Percentiles rank a stretch among this genome's conserved stretches.
phyloP scores from a whole-genome alignment of 1,140 invertebrate species.

The Ditylenchus dipsaci region DNA sequence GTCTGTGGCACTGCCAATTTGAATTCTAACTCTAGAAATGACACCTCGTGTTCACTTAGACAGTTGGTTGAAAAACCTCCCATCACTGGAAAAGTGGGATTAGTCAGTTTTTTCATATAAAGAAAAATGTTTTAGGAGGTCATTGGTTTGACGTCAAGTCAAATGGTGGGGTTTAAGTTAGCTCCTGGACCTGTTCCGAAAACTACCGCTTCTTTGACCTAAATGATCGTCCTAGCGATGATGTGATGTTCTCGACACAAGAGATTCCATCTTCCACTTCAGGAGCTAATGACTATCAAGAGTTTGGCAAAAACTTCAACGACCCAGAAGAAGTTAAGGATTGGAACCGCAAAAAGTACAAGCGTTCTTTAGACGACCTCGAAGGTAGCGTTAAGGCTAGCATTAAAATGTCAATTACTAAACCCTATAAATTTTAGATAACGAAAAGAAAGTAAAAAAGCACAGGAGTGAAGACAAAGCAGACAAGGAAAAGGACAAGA shows the following conservation, averaged over 20 bases:
- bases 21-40: slow-evolving; percentile 17
- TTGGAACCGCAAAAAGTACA: slow-evolving; percentile 80
- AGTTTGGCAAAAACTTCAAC: slow-evolving; percentile 42
- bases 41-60: slow-evolving; percentile 63
- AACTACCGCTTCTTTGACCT: slow-evolving; percentile 78
- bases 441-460: slow-evolving; percentile 69
- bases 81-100: slow-evolving; percentile 80
- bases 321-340: slow-evolving; percentile 63
- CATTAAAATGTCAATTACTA: background rate
- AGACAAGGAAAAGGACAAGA: slow-evolving; percentile 64
- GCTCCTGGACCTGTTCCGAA: slow-evolving; percentile 91
- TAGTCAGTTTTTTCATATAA: background rate
- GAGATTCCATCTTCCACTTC: slow-evolving; percentile 20
- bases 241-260: slow-evolving; percentile 65
- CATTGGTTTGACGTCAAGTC: slow-evolving; percentile 65
- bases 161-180: slow-evolving; percentile 85
- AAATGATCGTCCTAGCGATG: slow-evolving; percentile 66
- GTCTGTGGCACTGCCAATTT: slow-evolving; percentile 46
- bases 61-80: slow-evolving; percentile 95
- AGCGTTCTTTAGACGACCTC: slow-evolving; percentile 43
- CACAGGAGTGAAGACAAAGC: slow-evolving; percentile 81
- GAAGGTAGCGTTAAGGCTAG: slow-evolving; percentile 11
- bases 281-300: slow-evolving; percentile 26
- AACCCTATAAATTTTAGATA: slow-evolving; percentile 6
- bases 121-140: background rate